Conservation (phyloP, 2,113 vertebrate genomes). For the Aphelocoma coerulescens region DNA sequence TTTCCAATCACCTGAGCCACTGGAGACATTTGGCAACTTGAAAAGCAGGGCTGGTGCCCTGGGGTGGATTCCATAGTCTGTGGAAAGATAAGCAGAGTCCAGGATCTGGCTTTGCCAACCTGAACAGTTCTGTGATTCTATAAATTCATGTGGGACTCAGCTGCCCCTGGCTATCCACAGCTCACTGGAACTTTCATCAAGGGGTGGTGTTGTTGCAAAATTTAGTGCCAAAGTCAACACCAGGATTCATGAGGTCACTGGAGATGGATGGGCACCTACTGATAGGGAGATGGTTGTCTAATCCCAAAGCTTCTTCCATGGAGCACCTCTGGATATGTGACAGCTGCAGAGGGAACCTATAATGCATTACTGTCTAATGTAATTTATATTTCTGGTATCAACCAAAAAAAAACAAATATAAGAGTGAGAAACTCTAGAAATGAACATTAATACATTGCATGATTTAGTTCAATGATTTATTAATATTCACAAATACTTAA, state of each 20-base stretch:
- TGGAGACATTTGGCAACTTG: background rate
- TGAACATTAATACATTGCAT: fast-evolving
- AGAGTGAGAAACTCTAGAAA: background rate
- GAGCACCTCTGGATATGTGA: background rate
- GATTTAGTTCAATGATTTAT: background rate
- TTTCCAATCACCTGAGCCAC: background rate
- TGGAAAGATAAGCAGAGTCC: background rate
- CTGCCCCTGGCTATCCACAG: background rate
- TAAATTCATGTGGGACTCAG: background rate
- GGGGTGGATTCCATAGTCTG: background rate
- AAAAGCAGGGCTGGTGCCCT: background rate
- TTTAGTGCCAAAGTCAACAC: background rate
- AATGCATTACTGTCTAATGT: no score
- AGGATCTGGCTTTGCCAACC: background rate
- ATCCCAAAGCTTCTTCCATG: background rate
- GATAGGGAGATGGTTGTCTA: background rate
- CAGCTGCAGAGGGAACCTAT: background rate
- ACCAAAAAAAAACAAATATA: background rate
- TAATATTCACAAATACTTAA: background rate
- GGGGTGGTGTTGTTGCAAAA: background rate
- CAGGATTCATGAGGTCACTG: background rate
- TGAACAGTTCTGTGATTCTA: background rate
- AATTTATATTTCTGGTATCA: background rate
- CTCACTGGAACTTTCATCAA: background rate
- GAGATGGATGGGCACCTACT: background rate